These are phyloP conservation scores for Tachyglossus aculeatus DNA, from an alignment of 2,797 vertebrate genomes.

Conservation along the genomic window DNA sequence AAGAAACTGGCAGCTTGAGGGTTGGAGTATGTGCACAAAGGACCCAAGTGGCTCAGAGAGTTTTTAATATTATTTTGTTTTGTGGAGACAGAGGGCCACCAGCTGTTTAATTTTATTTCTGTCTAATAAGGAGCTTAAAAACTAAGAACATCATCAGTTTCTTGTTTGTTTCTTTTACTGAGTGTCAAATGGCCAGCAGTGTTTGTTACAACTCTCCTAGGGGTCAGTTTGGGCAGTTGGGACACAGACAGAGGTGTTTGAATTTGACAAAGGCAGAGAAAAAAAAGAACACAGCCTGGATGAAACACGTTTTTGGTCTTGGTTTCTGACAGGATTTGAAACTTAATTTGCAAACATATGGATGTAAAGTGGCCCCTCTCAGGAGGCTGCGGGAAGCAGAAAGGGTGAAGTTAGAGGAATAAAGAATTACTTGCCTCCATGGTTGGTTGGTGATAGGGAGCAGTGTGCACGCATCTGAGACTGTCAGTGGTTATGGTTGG, in stretches of 20 bases:
- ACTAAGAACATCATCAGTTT: slow-evolving; percentile 58
- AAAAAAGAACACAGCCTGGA: too few relatives aligned
- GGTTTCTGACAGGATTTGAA: not conserved
- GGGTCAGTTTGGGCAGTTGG: slow-evolving; percentile 24
- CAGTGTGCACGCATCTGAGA: slow-evolving; percentile 1
- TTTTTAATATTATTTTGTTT: slow-evolving; percentile 60
- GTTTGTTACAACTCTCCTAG: slow-evolving; percentile 54
- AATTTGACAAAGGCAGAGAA: not conserved
- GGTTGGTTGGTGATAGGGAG: not conserved
- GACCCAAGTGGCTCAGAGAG: slow-evolving; percentile 48
- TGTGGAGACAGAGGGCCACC: slow-evolving; percentile 57
- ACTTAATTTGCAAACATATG: slow-evolving; percentile 11
- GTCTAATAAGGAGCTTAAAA: slow-evolving; percentile 62
- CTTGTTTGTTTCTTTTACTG: slow-evolving; percentile 64
- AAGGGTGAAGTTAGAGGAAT: not conserved
- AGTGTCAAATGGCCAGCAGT: slow-evolving; percentile 56
- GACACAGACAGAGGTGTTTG: not conserved
- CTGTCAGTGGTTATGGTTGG: slow-evolving; percentile 13
- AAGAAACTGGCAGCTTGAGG: slow-evolving; percentile 28
- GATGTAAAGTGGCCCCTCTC: slow-evolving; percentile 13
- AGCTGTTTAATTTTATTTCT: slow-evolving; percentile 62
- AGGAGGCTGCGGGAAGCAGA: slow-evolving; percentile 7
- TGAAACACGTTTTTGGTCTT: too few relatives aligned
- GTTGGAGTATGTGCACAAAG: slow-evolving; percentile 29
- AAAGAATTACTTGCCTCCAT: slow-evolving; percentile 32